phyloP scores from a whole-genome alignment of 2,888 invertebrate species.

The Nephrotoma guestfalica region DNA sequence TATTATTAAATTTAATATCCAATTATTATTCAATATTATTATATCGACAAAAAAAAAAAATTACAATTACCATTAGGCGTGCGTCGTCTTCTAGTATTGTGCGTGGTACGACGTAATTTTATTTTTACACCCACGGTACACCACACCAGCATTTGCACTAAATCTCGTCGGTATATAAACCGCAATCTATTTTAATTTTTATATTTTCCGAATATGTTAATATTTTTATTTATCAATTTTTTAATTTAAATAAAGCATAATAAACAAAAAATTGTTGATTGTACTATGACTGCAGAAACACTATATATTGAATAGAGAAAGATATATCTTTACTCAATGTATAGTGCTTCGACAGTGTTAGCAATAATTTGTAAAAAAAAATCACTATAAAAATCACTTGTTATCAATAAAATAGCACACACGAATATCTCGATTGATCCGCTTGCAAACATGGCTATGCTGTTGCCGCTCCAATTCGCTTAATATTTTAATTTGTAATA shows the following conservation, averaged over 20 bases:
- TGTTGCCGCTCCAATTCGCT: neutral
- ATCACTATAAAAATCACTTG: neutral
- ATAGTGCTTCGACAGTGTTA: neutral
- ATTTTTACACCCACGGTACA: neutral
- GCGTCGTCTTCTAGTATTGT: neutral
- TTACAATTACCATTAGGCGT: neutral
- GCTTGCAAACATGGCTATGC: neutral
- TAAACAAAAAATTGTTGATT: neutral
- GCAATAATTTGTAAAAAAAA: neutral
- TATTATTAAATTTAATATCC: neutral
- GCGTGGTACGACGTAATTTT: neutral
- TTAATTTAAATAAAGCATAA: neutral
- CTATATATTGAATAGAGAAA: neutral
- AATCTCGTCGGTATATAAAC: neutral
- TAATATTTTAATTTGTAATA: neutral
- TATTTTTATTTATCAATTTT: neutral
- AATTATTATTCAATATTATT: neutral
- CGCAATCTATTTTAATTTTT: neutral
- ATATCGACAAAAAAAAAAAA: neutral
- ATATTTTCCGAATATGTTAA: neutral
- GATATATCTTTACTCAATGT: neutral
- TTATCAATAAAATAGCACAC: neutral
- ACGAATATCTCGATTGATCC: neutral
- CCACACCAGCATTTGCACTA: neutral
- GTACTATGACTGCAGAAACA: neutral